phyloP scores from a whole-genome alignment of 2,113 vertebrate species.

The Cephalopholis sonnerati region DNA sequence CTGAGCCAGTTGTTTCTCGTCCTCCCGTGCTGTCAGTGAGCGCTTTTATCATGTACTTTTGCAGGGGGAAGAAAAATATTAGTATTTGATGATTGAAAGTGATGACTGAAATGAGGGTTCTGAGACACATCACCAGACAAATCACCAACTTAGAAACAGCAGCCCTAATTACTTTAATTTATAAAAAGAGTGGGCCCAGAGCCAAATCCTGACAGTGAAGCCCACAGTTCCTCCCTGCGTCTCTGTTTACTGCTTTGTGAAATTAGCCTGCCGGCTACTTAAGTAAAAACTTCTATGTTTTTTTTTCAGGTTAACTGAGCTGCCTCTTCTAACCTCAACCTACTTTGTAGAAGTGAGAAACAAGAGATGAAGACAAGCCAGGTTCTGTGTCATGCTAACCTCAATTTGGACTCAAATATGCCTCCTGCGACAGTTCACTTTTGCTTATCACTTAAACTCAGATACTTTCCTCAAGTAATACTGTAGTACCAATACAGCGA shows the following conservation, averaged over 20 bases:
- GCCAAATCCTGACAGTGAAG: slow-evolving; percentile 9
- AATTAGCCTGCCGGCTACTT: slow-evolving; percentile 2
- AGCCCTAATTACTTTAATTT: slow-evolving; percentile 20
- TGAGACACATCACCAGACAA: slow-evolving; percentile 4
- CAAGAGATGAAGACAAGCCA: not conserved
- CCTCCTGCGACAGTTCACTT: not conserved
- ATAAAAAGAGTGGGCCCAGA: slow-evolving; percentile 13
- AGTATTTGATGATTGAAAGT: slow-evolving; percentile 14
- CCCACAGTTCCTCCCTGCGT: not conserved
- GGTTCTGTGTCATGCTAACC: slow-evolving; percentile 8
- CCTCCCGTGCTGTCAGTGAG: slow-evolving; percentile 5
- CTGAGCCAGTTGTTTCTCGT: slow-evolving; percentile 23
- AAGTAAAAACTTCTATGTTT: not conserved
- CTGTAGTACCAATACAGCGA: too few relatives aligned
- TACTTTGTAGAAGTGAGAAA: slow-evolving; percentile 8
- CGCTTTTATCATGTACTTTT: slow-evolving; percentile 41
- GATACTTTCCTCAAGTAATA: too few relatives aligned
- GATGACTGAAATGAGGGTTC: slow-evolving; percentile 4
- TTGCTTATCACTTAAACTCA: not conserved
- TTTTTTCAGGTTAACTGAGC: slow-evolving; percentile 12
- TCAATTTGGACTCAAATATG: not conserved
- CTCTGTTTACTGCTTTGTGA: slow-evolving; percentile 20
- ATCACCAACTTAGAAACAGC: slow-evolving; percentile 3
- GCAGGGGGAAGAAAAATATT: not conserved
- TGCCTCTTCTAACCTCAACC: slow-evolving; percentile 22